A percentile compares a stretch with the other conserved stretches of the same genome.
Conservation (phyloP, 2,888 invertebrate species). For the Drosophila affinis region DNA sequence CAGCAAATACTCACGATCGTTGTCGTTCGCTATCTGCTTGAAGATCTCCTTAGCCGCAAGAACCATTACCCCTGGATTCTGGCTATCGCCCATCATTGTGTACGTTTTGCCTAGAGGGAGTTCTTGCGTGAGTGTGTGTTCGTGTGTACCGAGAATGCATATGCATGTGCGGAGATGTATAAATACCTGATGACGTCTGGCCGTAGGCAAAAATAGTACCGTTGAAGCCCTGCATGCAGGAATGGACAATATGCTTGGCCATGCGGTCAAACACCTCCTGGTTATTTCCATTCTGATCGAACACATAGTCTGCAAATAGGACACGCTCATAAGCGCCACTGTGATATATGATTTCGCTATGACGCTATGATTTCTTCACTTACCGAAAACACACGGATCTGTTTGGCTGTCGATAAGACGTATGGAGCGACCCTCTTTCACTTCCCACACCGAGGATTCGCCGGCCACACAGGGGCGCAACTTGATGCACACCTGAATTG, state of each 20-base stretch:
- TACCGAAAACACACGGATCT: conserved; percentile 84
- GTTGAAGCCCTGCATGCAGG: conserved; percentile 90
- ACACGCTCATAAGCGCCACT: neutral
- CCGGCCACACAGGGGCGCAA: conserved; percentile 86
- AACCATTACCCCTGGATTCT: conserved; percentile 90
- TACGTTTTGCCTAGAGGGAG: conserved; percentile 87
- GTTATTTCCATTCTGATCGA: conserved; percentile 73
- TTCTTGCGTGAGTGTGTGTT: neutral
- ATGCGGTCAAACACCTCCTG: conserved; percentile 87
- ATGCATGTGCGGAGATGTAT: neutral
- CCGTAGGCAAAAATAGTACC: conserved; percentile 97
- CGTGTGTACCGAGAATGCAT: neutral
- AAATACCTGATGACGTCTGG: conserved; percentile 86
- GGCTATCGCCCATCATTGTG: conserved; percentile 90
- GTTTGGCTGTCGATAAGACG: conserved; percentile 85
- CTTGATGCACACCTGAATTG: conserved; percentile 90
- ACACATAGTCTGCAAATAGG: conserved; percentile 88
- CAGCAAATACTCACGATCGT: conserved; percentile 90
- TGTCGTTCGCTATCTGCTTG: conserved; percentile 86
- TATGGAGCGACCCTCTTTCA: conserved; percentile 86
- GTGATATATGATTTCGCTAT: neutral
- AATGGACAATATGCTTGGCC: conserved; percentile 89
- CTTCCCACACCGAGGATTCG: conserved; percentile 87
- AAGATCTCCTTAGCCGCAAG: conserved; percentile 89
- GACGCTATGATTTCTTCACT: conserved; percentile 30